Conservation (phyloP, 2,797 vertebrate species). For the Myotis planiceps region DNA sequence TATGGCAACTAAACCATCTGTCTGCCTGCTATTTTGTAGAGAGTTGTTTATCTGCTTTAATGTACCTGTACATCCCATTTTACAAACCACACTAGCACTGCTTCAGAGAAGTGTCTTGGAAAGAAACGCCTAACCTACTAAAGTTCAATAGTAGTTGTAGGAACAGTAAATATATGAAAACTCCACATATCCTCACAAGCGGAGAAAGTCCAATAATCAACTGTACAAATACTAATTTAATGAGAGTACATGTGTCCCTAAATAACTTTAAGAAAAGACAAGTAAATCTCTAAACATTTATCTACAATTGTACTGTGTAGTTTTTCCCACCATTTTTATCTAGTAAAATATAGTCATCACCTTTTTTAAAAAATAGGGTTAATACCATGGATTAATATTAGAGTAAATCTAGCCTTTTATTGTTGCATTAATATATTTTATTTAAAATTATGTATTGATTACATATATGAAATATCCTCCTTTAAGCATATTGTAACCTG, state of each 20-base stretch:
- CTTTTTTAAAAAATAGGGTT: background rate
- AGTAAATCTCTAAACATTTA: background rate
- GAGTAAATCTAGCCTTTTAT: background rate
- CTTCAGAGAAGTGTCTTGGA: constrained; percentile 27
- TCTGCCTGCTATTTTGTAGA: constrained; percentile 24
- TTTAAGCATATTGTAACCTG: constrained; percentile 17
- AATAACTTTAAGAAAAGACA: background rate
- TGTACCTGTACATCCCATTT: background rate
- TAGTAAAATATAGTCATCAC: background rate
- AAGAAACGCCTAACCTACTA: background rate
- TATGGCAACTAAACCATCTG: constrained; percentile 57
- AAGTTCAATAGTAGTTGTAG: background rate
- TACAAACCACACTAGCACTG: background rate
- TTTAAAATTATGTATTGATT: background rate
- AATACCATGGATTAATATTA: background rate
- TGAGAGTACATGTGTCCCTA: background rate
- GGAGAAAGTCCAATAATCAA: background rate
- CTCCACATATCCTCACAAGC: background rate
- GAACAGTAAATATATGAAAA: background rate
- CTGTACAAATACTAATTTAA: background rate
- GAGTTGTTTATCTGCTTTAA: constrained; percentile 49
- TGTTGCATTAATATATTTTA: background rate
- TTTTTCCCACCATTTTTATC: background rate
- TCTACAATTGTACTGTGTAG: background rate
- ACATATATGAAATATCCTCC: background rate